These are phyloP conservation scores for Patella caerulea DNA, from an alignment of 2,888 invertebrate species.

Conservation along the genomic window DNA sequence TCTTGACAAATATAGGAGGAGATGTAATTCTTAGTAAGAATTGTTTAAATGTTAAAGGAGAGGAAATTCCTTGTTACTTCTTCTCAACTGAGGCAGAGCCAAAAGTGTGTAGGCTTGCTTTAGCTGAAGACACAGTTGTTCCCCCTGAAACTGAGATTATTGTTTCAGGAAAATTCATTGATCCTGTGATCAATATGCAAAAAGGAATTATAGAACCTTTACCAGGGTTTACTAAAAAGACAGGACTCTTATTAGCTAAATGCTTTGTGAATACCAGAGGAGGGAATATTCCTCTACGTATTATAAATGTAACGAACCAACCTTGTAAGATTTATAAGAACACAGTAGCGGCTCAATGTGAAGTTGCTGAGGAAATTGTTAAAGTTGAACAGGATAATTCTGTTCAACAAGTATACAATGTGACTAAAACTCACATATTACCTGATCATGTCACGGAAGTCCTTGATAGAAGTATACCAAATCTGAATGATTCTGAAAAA, in stretches of 20 bases:
- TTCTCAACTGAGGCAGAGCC: no score
- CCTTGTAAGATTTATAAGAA: background rate
- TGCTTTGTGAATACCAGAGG: background rate
- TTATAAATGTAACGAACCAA: background rate
- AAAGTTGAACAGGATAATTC: no score
- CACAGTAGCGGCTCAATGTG: background rate
- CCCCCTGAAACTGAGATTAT: no score
- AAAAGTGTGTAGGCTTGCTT: no score
- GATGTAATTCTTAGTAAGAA: no score
- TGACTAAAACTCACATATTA: no score
- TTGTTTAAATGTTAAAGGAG: no score
- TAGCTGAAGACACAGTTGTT: no score
- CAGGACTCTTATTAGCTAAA: background rate
- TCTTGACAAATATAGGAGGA: no score
- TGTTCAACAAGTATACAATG: no score
- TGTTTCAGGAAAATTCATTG: background rate
- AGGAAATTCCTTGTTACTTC: no score
- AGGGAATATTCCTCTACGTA: background rate
- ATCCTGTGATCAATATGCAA: background rate
- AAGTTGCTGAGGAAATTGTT: background rate
- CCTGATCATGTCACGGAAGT: background rate
- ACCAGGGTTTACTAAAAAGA: background rate
- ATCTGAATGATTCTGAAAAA: background rate
- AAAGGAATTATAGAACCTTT: background rate
- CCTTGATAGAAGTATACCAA: background rate